Conservation (phyloP, 2,888 invertebrate species). For the Caenorhabditis sp. region DNA sequence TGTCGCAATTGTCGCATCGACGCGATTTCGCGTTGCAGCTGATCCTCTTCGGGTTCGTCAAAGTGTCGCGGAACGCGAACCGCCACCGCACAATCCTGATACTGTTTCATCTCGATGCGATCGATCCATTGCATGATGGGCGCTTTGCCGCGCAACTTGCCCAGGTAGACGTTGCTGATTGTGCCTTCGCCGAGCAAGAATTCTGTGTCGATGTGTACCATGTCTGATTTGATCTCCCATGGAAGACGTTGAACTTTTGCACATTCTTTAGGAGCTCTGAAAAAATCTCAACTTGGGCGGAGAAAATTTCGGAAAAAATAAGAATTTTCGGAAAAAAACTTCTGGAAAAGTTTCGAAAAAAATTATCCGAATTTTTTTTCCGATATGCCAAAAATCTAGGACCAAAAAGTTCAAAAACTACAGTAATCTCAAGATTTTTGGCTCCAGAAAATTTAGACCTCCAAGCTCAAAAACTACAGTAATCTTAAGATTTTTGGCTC, state of each 20-base stretch:
- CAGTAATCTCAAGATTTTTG: too few relatives aligned
- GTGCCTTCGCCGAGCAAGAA: slow-evolving; percentile 57
- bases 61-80: slow-evolving; percentile 50
- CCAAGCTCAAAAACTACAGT: too few relatives aligned
- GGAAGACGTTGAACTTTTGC: slow-evolving; percentile 46
- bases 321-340: too few relatives aligned
- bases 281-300: too few relatives aligned
- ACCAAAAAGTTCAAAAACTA: too few relatives aligned
- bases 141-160: slow-evolving; percentile 58
- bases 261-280: slow-evolving; percentile 44
- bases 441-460: too few relatives aligned
- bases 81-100: slow-evolving; percentile 61
- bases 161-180: slow-evolving; percentile 54
- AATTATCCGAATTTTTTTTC: too few relatives aligned
- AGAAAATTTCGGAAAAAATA: too few relatives aligned
- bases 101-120: slow-evolving; percentile 58
- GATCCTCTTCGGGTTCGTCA: slow-evolving; percentile 59
- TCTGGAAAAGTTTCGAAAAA: too few relatives aligned
- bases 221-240: slow-evolving; percentile 60
- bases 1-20: slow-evolving; percentile 55
- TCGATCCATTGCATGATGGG: slow-evolving; percentile 63
- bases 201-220: slow-evolving; percentile 54
- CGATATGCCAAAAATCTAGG: too few relatives aligned
- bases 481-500: too few relatives aligned
- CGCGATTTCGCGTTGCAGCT: slow-evolving; percentile 54